Evolutionary conservation across 2,113 vertebrate species (phyloP).

Genomic region (Osmerus mordax): DNA sequence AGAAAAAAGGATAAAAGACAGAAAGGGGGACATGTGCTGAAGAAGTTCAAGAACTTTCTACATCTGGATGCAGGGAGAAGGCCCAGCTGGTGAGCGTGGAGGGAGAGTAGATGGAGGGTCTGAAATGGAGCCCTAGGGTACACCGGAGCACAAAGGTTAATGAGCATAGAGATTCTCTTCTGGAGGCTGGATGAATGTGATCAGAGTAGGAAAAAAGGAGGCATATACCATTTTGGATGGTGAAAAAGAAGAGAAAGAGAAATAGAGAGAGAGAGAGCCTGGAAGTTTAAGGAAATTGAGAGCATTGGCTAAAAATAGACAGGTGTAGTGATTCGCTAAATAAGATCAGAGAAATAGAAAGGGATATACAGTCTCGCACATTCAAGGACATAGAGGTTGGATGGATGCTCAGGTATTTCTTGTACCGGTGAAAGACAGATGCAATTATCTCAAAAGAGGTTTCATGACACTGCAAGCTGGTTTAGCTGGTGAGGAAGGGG

Average conservation of each 20-base stretch:
- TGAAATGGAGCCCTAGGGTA: conserved; percentile 37
- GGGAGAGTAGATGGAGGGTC: conserved; percentile 38
- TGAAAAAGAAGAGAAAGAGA: too few species aligned
- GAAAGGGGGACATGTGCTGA: conserved; percentile 23
- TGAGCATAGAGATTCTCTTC: conserved; percentile 45
- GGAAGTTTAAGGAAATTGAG: neutral
- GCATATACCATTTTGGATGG: neutral
- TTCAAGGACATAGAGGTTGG: neutral
- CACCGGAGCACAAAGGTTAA: conserved; percentile 52
- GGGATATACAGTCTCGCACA: neutral
- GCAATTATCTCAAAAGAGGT: neutral
- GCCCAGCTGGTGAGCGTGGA: conserved; percentile 18
- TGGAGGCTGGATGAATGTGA: conserved; percentile 23
- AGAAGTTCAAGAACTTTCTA: conserved; percentile 27
- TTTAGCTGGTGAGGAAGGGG: neutral
- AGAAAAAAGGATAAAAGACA: conserved; percentile 22
- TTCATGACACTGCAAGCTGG: conserved; percentile 5
- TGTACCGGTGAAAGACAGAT: neutral
- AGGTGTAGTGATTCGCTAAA: neutral
- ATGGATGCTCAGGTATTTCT: neutral
- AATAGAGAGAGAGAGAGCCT: too few species aligned
- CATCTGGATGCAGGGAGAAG: conserved; percentile 46
- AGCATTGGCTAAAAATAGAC: neutral
- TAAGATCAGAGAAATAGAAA: neutral
- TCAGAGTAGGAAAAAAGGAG: conserved; percentile 18